Percentiles rank a stretch among this genome's conserved stretches.
Conservation (phyloP, 2,888 invertebrate species). For the Tupiocoris notatus region DNA sequence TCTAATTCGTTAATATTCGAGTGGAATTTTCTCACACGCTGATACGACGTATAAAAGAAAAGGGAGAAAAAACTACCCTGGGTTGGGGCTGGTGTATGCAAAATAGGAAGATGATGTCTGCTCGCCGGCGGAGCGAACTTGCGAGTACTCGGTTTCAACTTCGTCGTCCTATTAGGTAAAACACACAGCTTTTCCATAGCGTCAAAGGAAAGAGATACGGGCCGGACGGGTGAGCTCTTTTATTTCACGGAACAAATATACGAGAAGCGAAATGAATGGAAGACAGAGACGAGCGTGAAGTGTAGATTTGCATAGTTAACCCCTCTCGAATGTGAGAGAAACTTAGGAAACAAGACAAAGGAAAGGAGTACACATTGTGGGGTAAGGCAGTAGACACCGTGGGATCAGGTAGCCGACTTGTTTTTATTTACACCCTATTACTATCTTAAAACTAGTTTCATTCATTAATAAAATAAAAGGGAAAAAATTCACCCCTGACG, state of each 20-base stretch:
- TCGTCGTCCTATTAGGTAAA: conserved; percentile 49
- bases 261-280: conserved; percentile 4
- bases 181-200: conserved; percentile 45
- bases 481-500: background rate
- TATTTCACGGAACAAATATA: conserved; percentile 24
- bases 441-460: conserved; percentile 46
- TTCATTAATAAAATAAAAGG: conserved; percentile 44
- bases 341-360: conserved; percentile 18
- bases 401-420: conserved; percentile 41
- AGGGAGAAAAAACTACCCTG: conserved; percentile 10
- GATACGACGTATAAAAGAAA: background rate
- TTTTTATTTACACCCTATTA: conserved; percentile 47
- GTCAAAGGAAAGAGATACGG: conserved; percentile 4
- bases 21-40: conserved; percentile 24
- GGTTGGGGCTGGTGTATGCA: conserved; percentile 11
- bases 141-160: conserved; percentile 33
- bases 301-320: conserved; percentile 51
- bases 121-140: background rate
- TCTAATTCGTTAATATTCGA: conserved; percentile 8
- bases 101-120: background rate
- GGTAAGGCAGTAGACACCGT: conserved; percentile 20
- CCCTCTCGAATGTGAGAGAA: conserved; percentile 48
- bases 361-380: background rate
- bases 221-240: background rate
- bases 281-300: background rate